Conservation (phyloP, 2,797 vertebrate genomes). For the Huso huso region DNA sequence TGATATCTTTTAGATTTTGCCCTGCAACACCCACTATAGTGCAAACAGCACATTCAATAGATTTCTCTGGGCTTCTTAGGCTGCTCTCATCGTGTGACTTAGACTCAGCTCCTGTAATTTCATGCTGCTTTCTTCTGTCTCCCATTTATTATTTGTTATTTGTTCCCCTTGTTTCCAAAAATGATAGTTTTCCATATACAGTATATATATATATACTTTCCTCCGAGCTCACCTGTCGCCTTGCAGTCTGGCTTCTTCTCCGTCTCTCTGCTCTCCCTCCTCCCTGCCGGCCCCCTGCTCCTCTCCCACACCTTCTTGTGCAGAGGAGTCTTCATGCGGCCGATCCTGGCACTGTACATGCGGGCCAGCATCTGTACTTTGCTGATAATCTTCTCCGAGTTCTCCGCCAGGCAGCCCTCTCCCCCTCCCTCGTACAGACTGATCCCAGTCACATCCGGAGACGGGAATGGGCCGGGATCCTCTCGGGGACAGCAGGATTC, state of each 20-base stretch:
- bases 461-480: slow-evolving; percentile 11
- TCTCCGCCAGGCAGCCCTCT: slow-evolving; percentile 54
- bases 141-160: too few species aligned
- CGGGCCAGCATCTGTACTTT: slow-evolving; percentile 79
- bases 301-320: slow-evolving; percentile 39
- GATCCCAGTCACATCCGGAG: slow-evolving; percentile 44
- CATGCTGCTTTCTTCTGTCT: too few species aligned
- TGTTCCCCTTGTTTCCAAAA: too few species aligned
- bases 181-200: too few species aligned
- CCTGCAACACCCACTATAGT: too few species aligned
- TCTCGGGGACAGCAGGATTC: too few species aligned
- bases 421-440: slow-evolving; percentile 48
- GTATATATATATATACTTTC: background rate
- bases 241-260: slow-evolving; percentile 14
- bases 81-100: too few species aligned
- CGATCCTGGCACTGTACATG: slow-evolving; percentile 74
- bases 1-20: too few species aligned
- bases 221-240: slow-evolving; percentile 6
- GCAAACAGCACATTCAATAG: too few species aligned
- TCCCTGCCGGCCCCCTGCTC: slow-evolving; percentile 28
- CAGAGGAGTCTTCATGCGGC: slow-evolving; percentile 63
- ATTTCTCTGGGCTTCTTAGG: too few species aligned
- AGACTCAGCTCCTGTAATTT: too few species aligned
- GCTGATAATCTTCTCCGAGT: slow-evolving; percentile 70
- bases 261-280: slow-evolving; percentile 19